Evolutionary conservation across 2,888 invertebrate genomes (phyloP).

Genomic region (Cepaea hortensis): DNA sequence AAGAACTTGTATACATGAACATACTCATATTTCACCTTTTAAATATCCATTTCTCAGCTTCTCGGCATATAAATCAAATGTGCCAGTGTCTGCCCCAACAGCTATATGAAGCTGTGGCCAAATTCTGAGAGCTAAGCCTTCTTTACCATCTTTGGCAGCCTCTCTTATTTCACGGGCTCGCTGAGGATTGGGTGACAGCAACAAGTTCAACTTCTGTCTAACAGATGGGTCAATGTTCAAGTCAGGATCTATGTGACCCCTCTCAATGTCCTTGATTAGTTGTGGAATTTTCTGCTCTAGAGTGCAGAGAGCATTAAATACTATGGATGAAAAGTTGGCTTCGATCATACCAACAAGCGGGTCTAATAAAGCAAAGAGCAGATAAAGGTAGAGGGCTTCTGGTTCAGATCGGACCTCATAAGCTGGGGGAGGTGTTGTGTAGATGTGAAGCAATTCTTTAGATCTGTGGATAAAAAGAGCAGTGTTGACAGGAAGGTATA

Average conservation of each 20-base stretch:
- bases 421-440: conserved; percentile 69
- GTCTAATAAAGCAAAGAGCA: conserved; percentile 73
- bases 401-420: conserved; percentile 70
- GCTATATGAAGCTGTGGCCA: conserved; percentile 70
- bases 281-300: conserved; percentile 63
- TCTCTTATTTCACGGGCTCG: conserved; percentile 68
- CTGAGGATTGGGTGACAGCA: conserved; percentile 64
- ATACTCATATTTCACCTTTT: conserved; percentile 26
- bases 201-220: conserved; percentile 60
- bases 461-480: conserved; percentile 56
- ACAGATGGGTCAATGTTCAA: conserved; percentile 63
- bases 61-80: conserved; percentile 68
- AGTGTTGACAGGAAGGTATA: too few relatives aligned
- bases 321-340: conserved; percentile 73
- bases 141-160: conserved; percentile 63
- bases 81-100: conserved; percentile 68
- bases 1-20: background rate
- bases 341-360: conserved; percentile 71
- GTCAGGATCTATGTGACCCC: conserved; percentile 61
- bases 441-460: conserved; percentile 66
- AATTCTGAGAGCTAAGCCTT: conserved; percentile 65
- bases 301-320: conserved; percentile 67
- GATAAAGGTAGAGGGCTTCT: conserved; percentile 72
- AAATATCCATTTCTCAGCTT: conserved; percentile 60
- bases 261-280: conserved; percentile 68